phyloP scores from a whole-genome alignment of 2,797 vertebrate genomes.

The Platalea minor region DNA sequence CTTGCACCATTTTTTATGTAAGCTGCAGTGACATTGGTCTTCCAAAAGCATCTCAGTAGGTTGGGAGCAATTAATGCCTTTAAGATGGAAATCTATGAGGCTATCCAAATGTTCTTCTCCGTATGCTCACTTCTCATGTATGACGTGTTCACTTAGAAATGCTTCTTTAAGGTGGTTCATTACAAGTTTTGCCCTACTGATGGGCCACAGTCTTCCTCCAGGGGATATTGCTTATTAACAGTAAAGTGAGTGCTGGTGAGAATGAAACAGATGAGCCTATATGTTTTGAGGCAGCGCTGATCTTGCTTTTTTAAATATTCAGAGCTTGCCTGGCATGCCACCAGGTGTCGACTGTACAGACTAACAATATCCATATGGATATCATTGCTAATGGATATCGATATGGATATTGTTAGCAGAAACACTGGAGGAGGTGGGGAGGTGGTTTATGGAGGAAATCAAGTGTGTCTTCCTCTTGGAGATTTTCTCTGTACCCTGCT shows the following conservation, averaged over 20 bases:
- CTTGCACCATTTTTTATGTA: background rate
- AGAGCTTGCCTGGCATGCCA: background rate
- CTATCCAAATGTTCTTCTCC: background rate
- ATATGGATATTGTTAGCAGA: background rate
- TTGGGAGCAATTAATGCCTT: background rate
- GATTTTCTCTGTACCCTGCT: background rate
- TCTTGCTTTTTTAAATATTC: background rate
- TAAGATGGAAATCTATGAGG: background rate
- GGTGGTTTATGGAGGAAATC: background rate
- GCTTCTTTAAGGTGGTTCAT: background rate
- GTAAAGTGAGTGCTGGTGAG: background rate
- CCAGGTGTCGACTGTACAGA: background rate
- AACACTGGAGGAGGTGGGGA: background rate
- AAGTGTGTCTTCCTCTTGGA: background rate
- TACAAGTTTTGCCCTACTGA: background rate
- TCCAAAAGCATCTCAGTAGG: background rate
- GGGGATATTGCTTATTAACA: background rate
- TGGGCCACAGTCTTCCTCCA: background rate
- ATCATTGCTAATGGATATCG: background rate
- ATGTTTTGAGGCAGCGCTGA: background rate
- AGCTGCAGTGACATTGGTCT: background rate
- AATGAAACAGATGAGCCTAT: background rate
- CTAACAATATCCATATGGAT: background rate
- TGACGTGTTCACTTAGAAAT: background rate
- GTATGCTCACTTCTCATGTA: no score